phyloP scores from a whole-genome alignment of 2,797 vertebrate species.

The Echeneis naucrates region DNA sequence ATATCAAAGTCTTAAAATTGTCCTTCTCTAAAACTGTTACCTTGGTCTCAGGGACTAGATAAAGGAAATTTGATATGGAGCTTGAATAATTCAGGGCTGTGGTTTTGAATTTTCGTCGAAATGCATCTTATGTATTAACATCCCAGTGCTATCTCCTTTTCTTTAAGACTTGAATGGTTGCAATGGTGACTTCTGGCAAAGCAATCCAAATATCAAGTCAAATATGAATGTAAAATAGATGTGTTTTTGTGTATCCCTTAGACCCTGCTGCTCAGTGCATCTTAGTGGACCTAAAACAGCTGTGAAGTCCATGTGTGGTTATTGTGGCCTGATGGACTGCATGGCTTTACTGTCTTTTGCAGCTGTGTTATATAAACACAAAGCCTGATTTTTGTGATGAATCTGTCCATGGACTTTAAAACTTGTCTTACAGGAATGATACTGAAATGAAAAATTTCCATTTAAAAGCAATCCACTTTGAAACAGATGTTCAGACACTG shows the following conservation, averaged over 20 bases:
- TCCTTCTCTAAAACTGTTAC: constrained; percentile 62
- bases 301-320: neutral
- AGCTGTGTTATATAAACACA: neutral
- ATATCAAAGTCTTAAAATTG: constrained; percentile 74
- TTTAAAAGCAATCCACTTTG: constrained; percentile 2
- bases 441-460: neutral
- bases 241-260: neutral
- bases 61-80: constrained; percentile 62
- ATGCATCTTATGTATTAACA: constrained; percentile 38
- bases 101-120: constrained; percentile 54
- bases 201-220: neutral
- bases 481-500: neutral
- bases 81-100: constrained; percentile 74
- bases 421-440: neutral
- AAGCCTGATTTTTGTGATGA: constrained; percentile 2
- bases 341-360: neutral
- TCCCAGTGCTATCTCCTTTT: constrained; percentile 13
- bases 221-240: too few species aligned
- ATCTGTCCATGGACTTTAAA: constrained; percentile 10
- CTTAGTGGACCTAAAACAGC: neutral
- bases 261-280: too few species aligned
- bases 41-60: constrained; percentile 50
- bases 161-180: constrained; percentile 1
- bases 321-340: neutral
- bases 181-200: constrained; percentile 4